A percentile compares a stretch with the other conserved stretches of the same genome.
phyloP scores from a whole-genome alignment of 2,113 vertebrate genomes.

The Muntiacus reevesi region DNA sequence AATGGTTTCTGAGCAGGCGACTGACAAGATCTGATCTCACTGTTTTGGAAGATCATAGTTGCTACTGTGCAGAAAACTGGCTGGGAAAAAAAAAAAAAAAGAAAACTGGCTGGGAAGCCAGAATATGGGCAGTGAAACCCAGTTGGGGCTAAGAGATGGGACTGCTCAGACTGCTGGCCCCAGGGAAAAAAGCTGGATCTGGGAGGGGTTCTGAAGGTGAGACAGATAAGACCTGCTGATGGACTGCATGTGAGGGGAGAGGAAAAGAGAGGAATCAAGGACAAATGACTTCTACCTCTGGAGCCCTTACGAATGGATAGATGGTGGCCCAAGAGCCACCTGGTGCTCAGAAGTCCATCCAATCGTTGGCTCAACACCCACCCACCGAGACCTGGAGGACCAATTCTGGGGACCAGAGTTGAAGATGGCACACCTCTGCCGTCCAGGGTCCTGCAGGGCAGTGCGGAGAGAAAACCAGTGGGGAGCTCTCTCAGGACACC shows the following conservation, averaged over 20 bases:
- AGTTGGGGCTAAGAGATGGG: not conserved
- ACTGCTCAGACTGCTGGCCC: not conserved
- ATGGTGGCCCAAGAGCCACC: not conserved
- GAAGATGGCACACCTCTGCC: not conserved
- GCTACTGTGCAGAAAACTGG: not conserved
- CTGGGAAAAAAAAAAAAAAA: not conserved
- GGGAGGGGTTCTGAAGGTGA: not conserved
- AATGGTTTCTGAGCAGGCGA: not conserved
- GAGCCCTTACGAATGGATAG: not conserved
- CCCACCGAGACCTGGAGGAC: not conserved
- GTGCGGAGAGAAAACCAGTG: not conserved
- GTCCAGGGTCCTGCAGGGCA: not conserved
- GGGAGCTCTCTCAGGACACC: not conserved
- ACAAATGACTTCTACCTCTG: fast-evolving
- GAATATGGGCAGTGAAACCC: not conserved
- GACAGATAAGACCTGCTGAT: not conserved
- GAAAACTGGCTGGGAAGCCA: not conserved
- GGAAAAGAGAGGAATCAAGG: not conserved
- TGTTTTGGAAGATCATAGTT: not conserved
- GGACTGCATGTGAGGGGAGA: not conserved
- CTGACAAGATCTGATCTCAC: not conserved
- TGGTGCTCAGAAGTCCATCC: not conserved
- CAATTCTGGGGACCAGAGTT: not conserved
- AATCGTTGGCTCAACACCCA: not conserved
- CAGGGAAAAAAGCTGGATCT: not conserved